phyloP scores from a whole-genome alignment of 2,797 vertebrate genomes.

The Cygnus olor region DNA sequence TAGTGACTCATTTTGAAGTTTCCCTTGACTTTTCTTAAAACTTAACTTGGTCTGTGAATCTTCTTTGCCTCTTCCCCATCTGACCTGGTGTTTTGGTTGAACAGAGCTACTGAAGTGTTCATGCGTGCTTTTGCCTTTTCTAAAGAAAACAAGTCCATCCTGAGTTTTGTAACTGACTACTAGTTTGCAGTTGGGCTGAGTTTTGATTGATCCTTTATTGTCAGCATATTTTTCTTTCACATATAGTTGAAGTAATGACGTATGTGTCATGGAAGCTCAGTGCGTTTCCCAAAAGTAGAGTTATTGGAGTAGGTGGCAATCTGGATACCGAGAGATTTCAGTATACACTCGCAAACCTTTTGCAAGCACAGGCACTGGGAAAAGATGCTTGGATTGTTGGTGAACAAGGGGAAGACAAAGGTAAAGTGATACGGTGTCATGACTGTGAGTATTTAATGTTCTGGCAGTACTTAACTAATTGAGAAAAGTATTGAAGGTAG shows the following conservation, averaged over 20 bases:
- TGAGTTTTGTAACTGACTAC: background rate
- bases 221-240: background rate
- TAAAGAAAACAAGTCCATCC: background rate
- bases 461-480: background rate
- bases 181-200: background rate
- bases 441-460: background rate
- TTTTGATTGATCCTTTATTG: background rate
- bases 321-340: slow-evolving; percentile 91
- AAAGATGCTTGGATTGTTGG: slow-evolving; percentile 91
- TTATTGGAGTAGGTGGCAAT: slow-evolving; percentile 94
- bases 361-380: slow-evolving; percentile 79
- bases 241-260: slow-evolving; percentile 93
- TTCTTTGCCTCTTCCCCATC: background rate
- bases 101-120: background rate
- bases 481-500: background rate
- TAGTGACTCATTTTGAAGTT: background rate
- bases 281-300: slow-evolving; percentile 84
- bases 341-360: slow-evolving; percentile 82
- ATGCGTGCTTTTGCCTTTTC: background rate
- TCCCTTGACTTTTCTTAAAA: background rate
- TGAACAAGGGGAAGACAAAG: slow-evolving; percentile 92
- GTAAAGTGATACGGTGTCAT: slow-evolving; percentile 70
- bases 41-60: background rate
- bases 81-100: background rate
- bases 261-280: slow-evolving; percentile 95